A percentile compares a stretch with the other conserved stretches of the same genome.
phyloP scores from a whole-genome alignment of 2,888 invertebrate species.

The Salpingus planirostris region DNA sequence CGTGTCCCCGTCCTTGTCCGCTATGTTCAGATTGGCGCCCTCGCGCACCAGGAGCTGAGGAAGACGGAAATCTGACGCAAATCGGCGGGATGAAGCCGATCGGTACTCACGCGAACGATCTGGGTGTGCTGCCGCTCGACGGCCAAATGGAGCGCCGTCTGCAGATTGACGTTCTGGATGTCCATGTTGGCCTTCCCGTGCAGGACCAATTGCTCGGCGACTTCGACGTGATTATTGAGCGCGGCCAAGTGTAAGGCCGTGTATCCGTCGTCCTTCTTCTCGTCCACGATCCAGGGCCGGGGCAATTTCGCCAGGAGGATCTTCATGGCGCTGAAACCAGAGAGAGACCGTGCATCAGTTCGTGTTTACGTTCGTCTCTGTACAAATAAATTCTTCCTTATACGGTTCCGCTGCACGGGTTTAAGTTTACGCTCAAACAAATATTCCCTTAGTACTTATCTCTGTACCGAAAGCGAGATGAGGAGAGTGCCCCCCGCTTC shows the following conservation, averaged over 20 bases:
- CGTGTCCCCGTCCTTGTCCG: conserved; percentile 95
- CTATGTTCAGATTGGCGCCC: conserved; percentile 88
- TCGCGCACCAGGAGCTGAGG: conserved; percentile 76
- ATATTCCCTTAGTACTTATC: no score
- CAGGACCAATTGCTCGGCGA: conserved; percentile 81
- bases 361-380: no score
- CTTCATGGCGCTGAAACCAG: conserved; percentile 76
- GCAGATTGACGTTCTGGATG: conserved; percentile 91
- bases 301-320: conserved; percentile 87
- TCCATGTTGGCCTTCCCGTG: conserved; percentile 90
- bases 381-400: no score
- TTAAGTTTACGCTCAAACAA: no score
- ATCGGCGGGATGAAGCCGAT: neutral
- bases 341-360: no score
- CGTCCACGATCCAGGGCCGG: conserved; percentile 95
- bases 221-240: conserved; percentile 94
- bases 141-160: conserved; percentile 87
- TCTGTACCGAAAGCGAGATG: no score
- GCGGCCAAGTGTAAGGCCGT: conserved; percentile 93
- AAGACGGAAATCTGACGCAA: conserved; percentile 15
- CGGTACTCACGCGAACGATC: conserved; percentile 71
- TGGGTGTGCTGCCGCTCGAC: conserved; percentile 97
- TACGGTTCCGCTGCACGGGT: no score
- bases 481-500: no score
- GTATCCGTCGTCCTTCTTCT: conserved; percentile 97